Evolutionary conservation across 2,113 vertebrate species (phyloP), one percentile per base, ranked within the genome.

Genomic region (Gasterosteus nipponicus): DNA sequence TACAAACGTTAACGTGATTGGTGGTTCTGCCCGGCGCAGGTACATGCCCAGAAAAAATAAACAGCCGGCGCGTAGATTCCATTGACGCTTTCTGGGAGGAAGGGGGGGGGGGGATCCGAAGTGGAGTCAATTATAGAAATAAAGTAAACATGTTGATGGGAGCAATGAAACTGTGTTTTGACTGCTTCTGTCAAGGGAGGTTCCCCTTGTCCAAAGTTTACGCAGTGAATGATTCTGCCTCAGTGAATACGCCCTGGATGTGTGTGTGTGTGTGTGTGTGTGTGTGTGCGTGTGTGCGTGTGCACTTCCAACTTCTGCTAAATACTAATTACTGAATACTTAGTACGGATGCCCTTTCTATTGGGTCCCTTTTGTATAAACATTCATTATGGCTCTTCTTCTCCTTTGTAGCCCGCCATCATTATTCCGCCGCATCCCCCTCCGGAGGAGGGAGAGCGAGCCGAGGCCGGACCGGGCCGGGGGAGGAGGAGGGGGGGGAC

Each of bases 331-430:
- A 93, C 92, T 93, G 91, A 93, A 93, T 95, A 92, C 91, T 93
- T 94, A 92, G 92, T 90, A 84, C 84, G 77, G 89, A 88, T 95
- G 93, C 93, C 93, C 93, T 94, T 95, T 95, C 93, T 94, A 91
- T 94, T 90, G 90, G 84, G 87, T 95, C 94, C 94, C 94, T 95
- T 94, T 91, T 93, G 94, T 95, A 93, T 94, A 94, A 93, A 93
- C 93, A 93, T 93, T 93, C 90, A 93, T 94, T 94, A 95, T 92
- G 91, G 87, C 86, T 86, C 82, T 86, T 90, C 90, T 88, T 89
- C 83, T 88, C 87, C 89, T 94, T 94, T 94, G 93, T 92, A 93
- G 91, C 88, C 78, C 87, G 87, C 92, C 91, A 94, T 94, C 90
- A 93, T 94, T 94, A 93, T 94, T 94, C 94, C 59, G 78, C 75